Conservation (phyloP, 2,888 invertebrate genomes). For the Leuctra nigra region DNA sequence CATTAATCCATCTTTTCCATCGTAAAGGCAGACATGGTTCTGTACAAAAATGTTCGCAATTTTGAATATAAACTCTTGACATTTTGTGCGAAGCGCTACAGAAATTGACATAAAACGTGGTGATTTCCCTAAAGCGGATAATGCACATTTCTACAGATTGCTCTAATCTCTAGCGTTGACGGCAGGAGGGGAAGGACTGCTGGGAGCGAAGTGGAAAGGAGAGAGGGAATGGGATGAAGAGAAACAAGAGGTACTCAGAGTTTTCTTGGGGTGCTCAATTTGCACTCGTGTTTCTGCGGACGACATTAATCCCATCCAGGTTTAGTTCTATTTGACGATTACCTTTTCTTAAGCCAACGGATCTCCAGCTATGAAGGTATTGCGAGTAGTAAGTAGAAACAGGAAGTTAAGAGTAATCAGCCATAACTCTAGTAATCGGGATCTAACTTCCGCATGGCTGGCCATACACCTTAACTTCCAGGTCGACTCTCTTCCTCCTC, state of each 20-base stretch:
- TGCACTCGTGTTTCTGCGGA: not conserved
- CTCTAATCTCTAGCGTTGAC: not conserved
- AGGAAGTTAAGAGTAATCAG: constrained; percentile 7
- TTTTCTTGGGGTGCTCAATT: constrained; percentile 15
- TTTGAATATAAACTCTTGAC: too few relatives aligned
- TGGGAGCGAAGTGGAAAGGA: not conserved
- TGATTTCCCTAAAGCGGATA: constrained; percentile 12
- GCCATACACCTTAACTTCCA: too few relatives aligned
- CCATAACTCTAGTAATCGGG: too few relatives aligned
- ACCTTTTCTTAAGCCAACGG: not conserved
- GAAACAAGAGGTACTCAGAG: not conserved
- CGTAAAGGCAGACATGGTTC: too few relatives aligned
- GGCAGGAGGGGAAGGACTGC: too few relatives aligned
- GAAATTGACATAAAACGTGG: too few relatives aligned
- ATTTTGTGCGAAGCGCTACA: too few relatives aligned
- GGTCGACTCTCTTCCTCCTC: too few relatives aligned
- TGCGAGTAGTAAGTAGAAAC: not conserved
- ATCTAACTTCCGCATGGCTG: too few relatives aligned
- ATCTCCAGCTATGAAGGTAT: not conserved
- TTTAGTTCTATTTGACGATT: not conserved
- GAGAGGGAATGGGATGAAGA: not conserved
- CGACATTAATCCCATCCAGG: constrained; percentile 4
- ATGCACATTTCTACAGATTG: not conserved
- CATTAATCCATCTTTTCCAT: too few relatives aligned
- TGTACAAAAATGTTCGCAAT: too few relatives aligned